These are phyloP conservation scores for Rhinichthys osculus DNA, from an alignment of 2,797 vertebrate genomes.

Conservation along the genomic window DNA sequence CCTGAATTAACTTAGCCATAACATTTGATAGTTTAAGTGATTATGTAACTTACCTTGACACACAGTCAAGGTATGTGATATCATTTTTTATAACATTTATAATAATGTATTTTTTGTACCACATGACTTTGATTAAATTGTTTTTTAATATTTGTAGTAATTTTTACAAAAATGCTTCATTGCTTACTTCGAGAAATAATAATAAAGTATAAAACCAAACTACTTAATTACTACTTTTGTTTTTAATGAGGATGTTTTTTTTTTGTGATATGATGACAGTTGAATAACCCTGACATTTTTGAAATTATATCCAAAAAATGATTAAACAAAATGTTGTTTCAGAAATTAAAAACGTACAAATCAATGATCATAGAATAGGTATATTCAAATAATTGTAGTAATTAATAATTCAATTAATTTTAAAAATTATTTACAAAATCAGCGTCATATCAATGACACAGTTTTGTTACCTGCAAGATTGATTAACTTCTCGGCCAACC, in stretches of 20 bases:
- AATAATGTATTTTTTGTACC: neutral
- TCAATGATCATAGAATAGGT: neutral
- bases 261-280: neutral
- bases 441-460: neutral
- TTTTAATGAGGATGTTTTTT: neutral
- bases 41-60: neutral
- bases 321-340: neutral
- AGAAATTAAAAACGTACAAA: neutral
- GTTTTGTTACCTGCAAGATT: neutral
- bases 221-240: neutral
- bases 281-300: neutral
- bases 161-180: neutral
- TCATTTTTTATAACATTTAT: too few species aligned
- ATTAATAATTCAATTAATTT: neutral
- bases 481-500: neutral
- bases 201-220: neutral
- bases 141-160: neutral
- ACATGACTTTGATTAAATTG: neutral
- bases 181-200: neutral
- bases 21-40: neutral
- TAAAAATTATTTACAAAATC: neutral
- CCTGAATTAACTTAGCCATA: neutral
- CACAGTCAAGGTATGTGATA: neutral
- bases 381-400: neutral
- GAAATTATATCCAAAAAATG: neutral